Conservation (phyloP, 2,113 vertebrate genomes). For the Urocolius indicus region DNA sequence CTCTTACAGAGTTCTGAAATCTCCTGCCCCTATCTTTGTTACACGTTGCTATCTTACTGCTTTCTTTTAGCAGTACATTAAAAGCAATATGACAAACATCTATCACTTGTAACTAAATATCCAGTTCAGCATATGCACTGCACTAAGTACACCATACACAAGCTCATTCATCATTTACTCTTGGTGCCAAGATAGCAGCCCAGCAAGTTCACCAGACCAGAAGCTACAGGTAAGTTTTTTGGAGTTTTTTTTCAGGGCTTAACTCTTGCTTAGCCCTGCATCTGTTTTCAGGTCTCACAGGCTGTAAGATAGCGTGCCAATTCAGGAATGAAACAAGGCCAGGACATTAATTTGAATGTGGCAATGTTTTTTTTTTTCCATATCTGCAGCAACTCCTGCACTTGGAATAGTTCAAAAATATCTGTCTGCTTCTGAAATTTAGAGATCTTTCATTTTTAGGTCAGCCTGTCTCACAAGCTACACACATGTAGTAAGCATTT, state of each 20-base stretch:
- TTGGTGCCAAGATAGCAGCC: neutral
- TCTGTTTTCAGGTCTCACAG: neutral
- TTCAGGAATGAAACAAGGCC: neutral
- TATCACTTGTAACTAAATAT: neutral
- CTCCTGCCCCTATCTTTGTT: neutral
- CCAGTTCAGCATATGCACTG: neutral
- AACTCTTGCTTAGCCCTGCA: neutral
- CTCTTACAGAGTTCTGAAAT: neutral
- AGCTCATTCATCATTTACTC: neutral
- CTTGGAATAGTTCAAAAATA: constrained; percentile 53
- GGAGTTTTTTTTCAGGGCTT: neutral
- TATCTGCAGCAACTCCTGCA: constrained; percentile 14
- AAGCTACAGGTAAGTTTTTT: neutral
- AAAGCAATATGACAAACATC: neutral
- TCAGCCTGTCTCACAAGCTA: constrained; percentile 3
- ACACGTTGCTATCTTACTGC: neutral
- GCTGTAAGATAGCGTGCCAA: neutral
- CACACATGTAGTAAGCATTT: neutral
- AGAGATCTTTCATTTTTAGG: constrained; percentile 34
- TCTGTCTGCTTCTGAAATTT: constrained; percentile 20
- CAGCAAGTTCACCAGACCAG: neutral
- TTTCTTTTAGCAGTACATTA: neutral
- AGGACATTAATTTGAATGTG: neutral
- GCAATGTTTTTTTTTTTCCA: neutral
- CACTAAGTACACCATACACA: neutral